Evolutionary conservation across 1,140 invertebrate species (phyloP).

Genomic region (Polypedilum vanderplanki): DNA sequence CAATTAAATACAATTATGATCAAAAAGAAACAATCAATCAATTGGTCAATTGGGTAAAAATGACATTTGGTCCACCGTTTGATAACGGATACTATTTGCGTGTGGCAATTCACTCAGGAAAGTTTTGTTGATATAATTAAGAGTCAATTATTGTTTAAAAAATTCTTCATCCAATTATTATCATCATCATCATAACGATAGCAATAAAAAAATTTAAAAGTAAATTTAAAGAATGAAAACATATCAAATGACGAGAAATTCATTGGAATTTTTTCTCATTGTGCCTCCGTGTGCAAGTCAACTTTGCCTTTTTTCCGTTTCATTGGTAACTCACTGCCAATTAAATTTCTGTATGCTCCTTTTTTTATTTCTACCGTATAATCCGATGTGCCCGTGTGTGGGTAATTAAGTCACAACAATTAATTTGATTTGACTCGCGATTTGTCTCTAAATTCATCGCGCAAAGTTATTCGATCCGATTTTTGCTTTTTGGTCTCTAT

Average conservation of each 20-base stretch:
- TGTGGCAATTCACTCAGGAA: neutral
- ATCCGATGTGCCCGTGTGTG: neutral
- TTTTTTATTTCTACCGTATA: neutral
- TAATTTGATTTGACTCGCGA: slow-evolving; percentile 23
- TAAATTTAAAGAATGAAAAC: neutral
- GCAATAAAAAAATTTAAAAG: neutral
- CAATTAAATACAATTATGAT: neutral
- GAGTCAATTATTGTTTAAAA: slow-evolving; percentile 16
- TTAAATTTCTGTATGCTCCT: neutral
- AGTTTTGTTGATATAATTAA: neutral
- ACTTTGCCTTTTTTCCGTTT: neutral
- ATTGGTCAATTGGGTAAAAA: no score
- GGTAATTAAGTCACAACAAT: slow-evolving; percentile 19
- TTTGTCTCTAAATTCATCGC: neutral
- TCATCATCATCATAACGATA: neutral
- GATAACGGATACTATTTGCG: neutral
- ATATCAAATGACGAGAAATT: slow-evolving; percentile 16
- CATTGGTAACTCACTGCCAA: neutral
- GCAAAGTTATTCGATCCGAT: neutral
- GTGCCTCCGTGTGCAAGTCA: neutral
- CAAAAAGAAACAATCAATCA: neutral
- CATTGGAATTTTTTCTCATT: neutral
- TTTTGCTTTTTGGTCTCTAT: no score
- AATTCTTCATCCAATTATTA: neutral
- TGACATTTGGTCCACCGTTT: slow-evolving; percentile 10